phyloP scores from a whole-genome alignment of 2,888 invertebrate species.

The Teinopalpus imperialis region DNA sequence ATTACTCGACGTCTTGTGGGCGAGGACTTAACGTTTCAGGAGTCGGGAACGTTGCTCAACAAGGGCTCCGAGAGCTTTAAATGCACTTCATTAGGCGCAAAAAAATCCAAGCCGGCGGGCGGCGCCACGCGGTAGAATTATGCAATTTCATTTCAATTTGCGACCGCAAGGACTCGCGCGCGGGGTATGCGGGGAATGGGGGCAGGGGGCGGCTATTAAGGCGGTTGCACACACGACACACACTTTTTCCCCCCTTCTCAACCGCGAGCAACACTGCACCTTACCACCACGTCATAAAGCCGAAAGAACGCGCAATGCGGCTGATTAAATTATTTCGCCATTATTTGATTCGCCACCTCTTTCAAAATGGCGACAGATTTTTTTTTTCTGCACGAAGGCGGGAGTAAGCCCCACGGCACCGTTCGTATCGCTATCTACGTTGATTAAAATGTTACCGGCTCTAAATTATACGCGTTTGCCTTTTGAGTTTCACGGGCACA shows the following conservation, averaged over 20 bases:
- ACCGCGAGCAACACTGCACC: constrained; percentile 49
- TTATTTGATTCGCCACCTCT: constrained; percentile 79
- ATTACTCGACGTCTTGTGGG: constrained; percentile 2
- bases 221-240: constrained; percentile 66
- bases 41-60: constrained; percentile 18
- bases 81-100: constrained; percentile 69
- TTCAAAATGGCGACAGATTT: constrained; percentile 76
- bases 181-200: constrained; percentile 28
- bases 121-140: constrained; percentile 51
- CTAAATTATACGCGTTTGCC: constrained; percentile 17
- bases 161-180: constrained; percentile 51
- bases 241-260: constrained; percentile 55
- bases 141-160: constrained; percentile 77
- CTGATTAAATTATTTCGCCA: constrained; percentile 77
- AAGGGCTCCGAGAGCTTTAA: constrained; percentile 37
- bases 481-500: constrained; percentile 1
- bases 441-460: constrained; percentile 18
- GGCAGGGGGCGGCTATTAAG: constrained; percentile 45
- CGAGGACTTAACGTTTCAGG: constrained; percentile 1
- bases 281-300: constrained; percentile 47
- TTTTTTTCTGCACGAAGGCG: constrained; percentile 30
- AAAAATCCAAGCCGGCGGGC: constrained; percentile 44
- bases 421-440: constrained; percentile 12
- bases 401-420: constrained; percentile 2
- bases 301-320: constrained; percentile 39